Evolutionary conservation across 1,140 invertebrate species (phyloP).

Genomic region (Penaeus japonicus): DNA sequence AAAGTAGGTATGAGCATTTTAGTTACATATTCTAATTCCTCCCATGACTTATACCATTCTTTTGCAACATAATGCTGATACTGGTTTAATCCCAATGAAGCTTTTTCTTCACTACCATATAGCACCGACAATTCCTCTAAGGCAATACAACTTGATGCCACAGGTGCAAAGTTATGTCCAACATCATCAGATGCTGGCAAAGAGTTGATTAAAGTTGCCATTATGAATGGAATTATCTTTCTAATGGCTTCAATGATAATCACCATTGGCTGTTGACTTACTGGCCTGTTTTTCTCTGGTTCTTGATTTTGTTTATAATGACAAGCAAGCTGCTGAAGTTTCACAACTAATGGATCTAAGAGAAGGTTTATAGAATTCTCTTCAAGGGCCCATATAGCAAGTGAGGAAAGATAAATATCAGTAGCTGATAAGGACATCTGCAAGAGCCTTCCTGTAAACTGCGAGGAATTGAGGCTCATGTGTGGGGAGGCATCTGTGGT

Average conservation of each 20-base stretch:
- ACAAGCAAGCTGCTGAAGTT: not conserved
- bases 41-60: slow-evolving; percentile 67
- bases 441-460: too few relatives aligned
- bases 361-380: slow-evolving; percentile 64
- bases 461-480: not conserved
- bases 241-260: slow-evolving; percentile 31
- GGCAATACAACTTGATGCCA: not conserved
- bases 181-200: not conserved
- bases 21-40: slow-evolving; percentile 64
- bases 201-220: slow-evolving; percentile 27
- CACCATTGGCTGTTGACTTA: not conserved
- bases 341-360: slow-evolving; percentile 57
- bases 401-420: slow-evolving; percentile 50
- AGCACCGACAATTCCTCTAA: slow-evolving; percentile 24
- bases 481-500: not conserved
- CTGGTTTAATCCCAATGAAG: slow-evolving; percentile 7
- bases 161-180: not conserved
- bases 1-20: slow-evolving; percentile 63
- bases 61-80: slow-evolving; percentile 64
- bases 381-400: slow-evolving; percentile 73
- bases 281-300: not conserved
- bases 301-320: not conserved
- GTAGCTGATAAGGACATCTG: slow-evolving; percentile 62
- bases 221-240: slow-evolving; percentile 8
- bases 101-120: not conserved